Percentiles rank a stretch among this genome's conserved stretches.
phyloP scores from a whole-genome alignment of 2,113 vertebrate species.

The Pteruthius melanotis region DNA sequence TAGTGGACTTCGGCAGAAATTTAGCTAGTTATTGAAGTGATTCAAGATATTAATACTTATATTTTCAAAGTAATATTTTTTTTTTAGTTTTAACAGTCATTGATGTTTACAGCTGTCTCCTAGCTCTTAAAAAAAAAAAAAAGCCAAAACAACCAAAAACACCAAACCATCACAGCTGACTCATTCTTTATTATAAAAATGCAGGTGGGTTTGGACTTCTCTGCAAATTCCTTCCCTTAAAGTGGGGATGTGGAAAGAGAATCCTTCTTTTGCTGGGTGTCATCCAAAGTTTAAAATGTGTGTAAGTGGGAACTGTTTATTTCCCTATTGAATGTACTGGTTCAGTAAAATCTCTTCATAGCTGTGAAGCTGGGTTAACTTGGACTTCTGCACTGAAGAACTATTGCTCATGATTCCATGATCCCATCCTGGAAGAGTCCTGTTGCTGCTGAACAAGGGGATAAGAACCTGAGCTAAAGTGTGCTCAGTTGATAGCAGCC shows the following conservation, averaged over 20 bases:
- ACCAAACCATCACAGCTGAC: not conserved
- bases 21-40: not conserved
- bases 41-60: not conserved
- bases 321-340: not conserved
- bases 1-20: not conserved
- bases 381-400: not conserved
- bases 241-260: not conserved
- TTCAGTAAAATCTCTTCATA: not conserved
- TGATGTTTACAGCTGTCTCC: not conserved
- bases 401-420: not conserved
- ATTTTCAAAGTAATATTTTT: not conserved
- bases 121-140: not conserved
- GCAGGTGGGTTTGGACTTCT: not conserved
- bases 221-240: not conserved
- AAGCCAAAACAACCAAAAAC: not conserved
- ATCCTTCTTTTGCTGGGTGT: not conserved
- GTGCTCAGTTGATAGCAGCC: not conserved
- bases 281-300: constrained; percentile 14
- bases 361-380: not conserved
- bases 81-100: not conserved
- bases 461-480: not conserved
- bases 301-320: not conserved
- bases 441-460: not conserved
- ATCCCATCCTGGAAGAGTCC: not conserved
- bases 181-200: not conserved